phyloP scores from a whole-genome alignment of 1,140 invertebrate species.

The Drosophila subpulchrella region DNA sequence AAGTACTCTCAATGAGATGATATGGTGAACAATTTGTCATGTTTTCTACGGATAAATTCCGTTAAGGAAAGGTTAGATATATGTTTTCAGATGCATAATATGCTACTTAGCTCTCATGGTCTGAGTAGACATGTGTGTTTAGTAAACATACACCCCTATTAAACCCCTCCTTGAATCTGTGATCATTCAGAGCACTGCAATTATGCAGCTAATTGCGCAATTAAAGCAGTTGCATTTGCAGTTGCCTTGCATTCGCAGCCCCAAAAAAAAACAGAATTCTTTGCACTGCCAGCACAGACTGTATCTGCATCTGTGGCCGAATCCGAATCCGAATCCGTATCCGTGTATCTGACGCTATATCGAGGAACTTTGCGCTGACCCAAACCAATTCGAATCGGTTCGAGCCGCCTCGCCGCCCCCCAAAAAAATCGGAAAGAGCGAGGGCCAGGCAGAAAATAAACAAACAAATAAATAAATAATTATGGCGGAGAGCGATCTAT shows the following conservation, averaged over 20 bases:
- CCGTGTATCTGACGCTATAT: slow-evolving; percentile 11
- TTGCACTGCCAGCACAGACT: slow-evolving; percentile 12
- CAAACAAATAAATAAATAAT: slow-evolving; percentile 44
- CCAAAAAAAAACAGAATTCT: neutral
- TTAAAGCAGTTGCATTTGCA: slow-evolving; percentile 35
- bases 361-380: slow-evolving; percentile 32
- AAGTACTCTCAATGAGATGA: no score
- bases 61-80: no score
- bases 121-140: no score
- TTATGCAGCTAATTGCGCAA: slow-evolving; percentile 73
- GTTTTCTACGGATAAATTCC: no score
- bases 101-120: no score
- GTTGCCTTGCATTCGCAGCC: slow-evolving; percentile 8
- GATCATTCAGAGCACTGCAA: slow-evolving; percentile 31
- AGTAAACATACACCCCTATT: neutral
- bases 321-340: slow-evolving; percentile 7
- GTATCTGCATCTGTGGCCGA: slow-evolving; percentile 14
- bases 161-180: neutral
- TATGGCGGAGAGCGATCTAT: slow-evolving; percentile 18
- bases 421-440: slow-evolving; percentile 19
- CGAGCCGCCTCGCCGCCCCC: slow-evolving; percentile 22
- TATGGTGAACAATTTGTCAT: no score
- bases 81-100: neutral
- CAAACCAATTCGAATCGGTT: slow-evolving; percentile 59
- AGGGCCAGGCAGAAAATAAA: slow-evolving; percentile 28